Percentiles rank a stretch among this genome's conserved stretches.
phyloP scores from a whole-genome alignment of 2,113 vertebrate genomes.

The Solea solea region DNA sequence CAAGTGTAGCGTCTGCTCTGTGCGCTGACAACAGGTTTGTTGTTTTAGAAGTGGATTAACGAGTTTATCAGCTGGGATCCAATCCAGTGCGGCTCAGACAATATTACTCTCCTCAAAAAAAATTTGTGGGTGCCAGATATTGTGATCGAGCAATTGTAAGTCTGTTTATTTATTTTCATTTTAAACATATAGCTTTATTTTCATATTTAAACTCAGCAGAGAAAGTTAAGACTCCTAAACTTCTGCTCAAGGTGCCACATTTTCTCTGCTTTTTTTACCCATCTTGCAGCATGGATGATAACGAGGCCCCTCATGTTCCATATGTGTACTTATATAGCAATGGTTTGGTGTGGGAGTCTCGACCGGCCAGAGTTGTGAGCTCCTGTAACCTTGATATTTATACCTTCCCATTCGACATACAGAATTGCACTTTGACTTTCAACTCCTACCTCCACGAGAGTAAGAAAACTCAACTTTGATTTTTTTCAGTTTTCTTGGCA shows the following conservation, averaged over 20 bases:
- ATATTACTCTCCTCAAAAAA: constrained; percentile 67
- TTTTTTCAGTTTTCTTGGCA: neutral
- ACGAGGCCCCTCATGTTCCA: constrained; percentile 68
- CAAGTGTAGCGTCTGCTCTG: rapidly evolving
- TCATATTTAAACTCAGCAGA: neutral
- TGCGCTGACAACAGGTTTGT: neutral
- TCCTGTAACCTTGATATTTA: constrained; percentile 80
- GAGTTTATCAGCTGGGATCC: constrained; percentile 76
- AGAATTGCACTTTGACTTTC: constrained; percentile 78
- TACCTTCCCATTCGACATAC: constrained; percentile 80
- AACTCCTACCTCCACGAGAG: constrained; percentile 70
- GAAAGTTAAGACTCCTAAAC: too few species aligned
- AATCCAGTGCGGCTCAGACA: constrained; percentile 57
- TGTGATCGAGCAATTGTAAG: constrained; percentile 82
- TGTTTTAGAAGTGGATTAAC: constrained; percentile 71
- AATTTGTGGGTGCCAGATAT: constrained; percentile 79
- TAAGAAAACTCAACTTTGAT: constrained; percentile 32
- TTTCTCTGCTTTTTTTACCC: neutral
- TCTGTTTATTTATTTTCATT: neutral
- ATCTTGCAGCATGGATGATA: constrained; percentile 73
- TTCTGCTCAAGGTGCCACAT: too few species aligned
- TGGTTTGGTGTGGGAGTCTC: constrained; percentile 35
- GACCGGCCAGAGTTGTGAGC: constrained; percentile 72
- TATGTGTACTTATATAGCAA: constrained; percentile 58
- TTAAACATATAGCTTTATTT: neutral